Base-by-base conservation (phyloP, 2,113 vertebrate genomes). In the Nothoprocta pentlandii region DNA sequence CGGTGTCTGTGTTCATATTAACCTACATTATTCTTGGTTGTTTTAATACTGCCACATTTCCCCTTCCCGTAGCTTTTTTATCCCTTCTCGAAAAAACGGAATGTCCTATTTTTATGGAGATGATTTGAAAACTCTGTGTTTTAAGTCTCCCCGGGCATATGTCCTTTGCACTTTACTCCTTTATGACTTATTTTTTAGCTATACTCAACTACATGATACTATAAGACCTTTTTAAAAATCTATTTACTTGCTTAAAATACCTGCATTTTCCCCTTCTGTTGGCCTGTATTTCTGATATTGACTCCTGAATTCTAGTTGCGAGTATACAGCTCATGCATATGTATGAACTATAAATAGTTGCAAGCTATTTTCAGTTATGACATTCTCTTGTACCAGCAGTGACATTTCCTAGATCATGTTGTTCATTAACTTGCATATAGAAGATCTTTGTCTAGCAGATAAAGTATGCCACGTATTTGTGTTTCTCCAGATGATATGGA, bases 11-110 rank as follows among this genome's bases (percentile, higher is more conserved):
- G 41, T 8, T 71, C n/a, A 53, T 36, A 3, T 15, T 53, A 13
- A 67, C 14, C 12, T 70, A 4, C 17, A 21, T 16, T 0, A 0
- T 6, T 46, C 17, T 61, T 58, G 20, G 32, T 36, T 34, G 8
- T 44, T 1, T 25, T 39, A 34, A 12, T 64, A 7, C 62, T 44
- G 30, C n/a, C 8, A 0, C 7, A 25, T 36, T 39, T 39, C 36
- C 36, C 36, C 36, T 46, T 22, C 16, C 61, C 22, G 20, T 56
- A 69, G 39, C 49, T 26, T 70, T 79, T 76, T 62, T 61, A 41
- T 6, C 42, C 21, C 10, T 67, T 20, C 32, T 53, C 28, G 10
- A 46, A 30, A 86, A 54, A 30, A 26, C 22, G 73, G 73, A 20
- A 23, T 11, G 4, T 36, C 16, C 26, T 61, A 1, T 2, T 16